phyloP scores from a whole-genome alignment of 2,113 vertebrate species.

The Brachionichthys hirsutus region DNA sequence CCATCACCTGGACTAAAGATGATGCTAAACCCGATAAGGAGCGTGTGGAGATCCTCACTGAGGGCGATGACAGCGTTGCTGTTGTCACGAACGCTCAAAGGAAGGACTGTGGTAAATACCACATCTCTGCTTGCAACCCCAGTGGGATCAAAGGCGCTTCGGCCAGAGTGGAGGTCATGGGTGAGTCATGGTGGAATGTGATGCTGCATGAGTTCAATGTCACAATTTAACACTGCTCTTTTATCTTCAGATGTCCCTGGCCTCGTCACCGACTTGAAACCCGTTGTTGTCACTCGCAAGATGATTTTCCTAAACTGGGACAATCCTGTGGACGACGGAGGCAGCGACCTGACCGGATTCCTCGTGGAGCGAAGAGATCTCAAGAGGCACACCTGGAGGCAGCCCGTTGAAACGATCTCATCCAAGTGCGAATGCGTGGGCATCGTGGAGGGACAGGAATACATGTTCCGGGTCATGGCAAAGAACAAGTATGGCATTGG shows the following conservation, averaged over 20 bases:
- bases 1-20: constrained; percentile 85
- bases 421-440: constrained; percentile 97
- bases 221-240: background rate
- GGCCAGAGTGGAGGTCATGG: constrained; percentile 89
- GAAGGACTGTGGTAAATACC: constrained; percentile 91
- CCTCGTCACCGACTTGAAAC: constrained; percentile 92
- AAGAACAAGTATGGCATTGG: constrained; percentile 97
- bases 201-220: background rate
- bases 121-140: constrained; percentile 89
- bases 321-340: constrained; percentile 93
- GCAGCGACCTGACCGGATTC: constrained; percentile 92
- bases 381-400: constrained; percentile 94
- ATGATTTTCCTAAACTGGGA: constrained; percentile 99
- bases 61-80: constrained; percentile 85
- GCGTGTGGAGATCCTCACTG: constrained; percentile 81
- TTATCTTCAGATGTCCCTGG: constrained; percentile 91
- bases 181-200: constrained; percentile 73
- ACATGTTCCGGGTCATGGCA: constrained; percentile 91
- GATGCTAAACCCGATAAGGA: constrained; percentile 88
- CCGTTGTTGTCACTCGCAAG: constrained; percentile 95
- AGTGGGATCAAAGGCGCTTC: constrained; percentile 88
- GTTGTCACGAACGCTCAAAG: constrained; percentile 83
- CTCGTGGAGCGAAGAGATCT: constrained; percentile 89
- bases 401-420: constrained; percentile 87
- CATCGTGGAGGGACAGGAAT: constrained; percentile 92